These are phyloP conservation scores for Naja naja DNA, from an alignment of 2,113 vertebrate species.

Conservation along the genomic window DNA sequence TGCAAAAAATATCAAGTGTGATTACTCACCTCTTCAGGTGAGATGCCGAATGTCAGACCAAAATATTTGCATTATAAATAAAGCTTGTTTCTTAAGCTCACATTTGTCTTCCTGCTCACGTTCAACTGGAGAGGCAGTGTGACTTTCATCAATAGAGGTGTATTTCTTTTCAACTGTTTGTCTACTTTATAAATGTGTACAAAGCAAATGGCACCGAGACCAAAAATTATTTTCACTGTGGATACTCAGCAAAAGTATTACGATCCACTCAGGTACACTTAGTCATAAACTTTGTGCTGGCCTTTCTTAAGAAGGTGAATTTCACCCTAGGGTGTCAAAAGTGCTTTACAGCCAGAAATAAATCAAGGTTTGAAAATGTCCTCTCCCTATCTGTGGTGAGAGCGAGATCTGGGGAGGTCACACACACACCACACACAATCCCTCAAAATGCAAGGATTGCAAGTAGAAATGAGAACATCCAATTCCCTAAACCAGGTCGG, in stretches of 20 bases:
- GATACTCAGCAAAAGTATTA: neutral
- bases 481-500: conserved; percentile 7
- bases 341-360: conserved; percentile 19
- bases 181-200: neutral
- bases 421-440: neutral
- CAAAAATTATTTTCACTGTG: conserved; percentile 1
- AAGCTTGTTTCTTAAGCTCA: neutral
- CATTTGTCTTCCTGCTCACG: neutral
- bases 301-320: conserved; percentile 25
- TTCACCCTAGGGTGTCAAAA: conserved; percentile 14
- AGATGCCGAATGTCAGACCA: neutral
- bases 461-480: neutral
- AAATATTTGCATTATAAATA: conserved; percentile 1
- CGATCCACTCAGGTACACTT: conserved; percentile 15
- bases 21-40: neutral
- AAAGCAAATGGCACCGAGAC: neutral
- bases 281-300: conserved; percentile 20
- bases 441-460: conserved; percentile 18
- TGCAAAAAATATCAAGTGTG: neutral
- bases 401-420: neutral
- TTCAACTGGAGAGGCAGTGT: neutral
- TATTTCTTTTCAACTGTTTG: neutral
- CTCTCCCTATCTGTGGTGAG: neutral
- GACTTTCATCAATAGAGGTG: neutral
- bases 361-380: conserved; percentile 12